Conservation (phyloP, 1,140 invertebrate species). For the Pachyrhynchus sulphureomaculatus region DNA sequence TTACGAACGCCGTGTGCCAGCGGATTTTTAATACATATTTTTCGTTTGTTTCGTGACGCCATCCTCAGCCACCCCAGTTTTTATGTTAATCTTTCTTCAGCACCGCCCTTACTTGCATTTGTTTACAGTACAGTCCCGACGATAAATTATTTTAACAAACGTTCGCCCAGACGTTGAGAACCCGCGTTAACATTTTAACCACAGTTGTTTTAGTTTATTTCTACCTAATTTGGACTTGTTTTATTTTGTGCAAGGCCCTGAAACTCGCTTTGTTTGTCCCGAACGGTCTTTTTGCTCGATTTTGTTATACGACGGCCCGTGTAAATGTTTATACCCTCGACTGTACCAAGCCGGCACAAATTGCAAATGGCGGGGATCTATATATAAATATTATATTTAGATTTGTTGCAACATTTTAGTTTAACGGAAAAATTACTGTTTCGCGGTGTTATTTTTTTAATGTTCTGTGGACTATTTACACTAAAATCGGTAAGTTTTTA, state of each 20-base stretch:
- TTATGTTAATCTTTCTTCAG: constrained; percentile 32
- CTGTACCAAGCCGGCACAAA: constrained; percentile 44
- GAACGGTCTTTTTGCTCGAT: constrained; percentile 25
- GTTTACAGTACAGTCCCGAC: constrained; percentile 34
- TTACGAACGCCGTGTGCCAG: constrained; percentile 7
- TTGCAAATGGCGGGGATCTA: constrained; percentile 46
- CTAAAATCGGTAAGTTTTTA: constrained; percentile 36
- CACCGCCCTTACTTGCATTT: constrained; percentile 32
- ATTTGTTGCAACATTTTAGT: constrained; percentile 42
- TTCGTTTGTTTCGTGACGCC: constrained; percentile 16
- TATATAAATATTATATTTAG: constrained; percentile 48
- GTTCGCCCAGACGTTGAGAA: constrained; percentile 8
- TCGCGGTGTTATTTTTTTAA: constrained; percentile 27
- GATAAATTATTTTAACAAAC: constrained; percentile 22
- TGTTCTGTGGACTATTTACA: constrained; percentile 8
- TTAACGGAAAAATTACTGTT: constrained; percentile 32
- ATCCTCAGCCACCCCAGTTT: constrained; percentile 27
- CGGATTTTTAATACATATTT: constrained; percentile 21
- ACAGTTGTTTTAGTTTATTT: constrained; percentile 14
- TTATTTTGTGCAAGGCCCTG: constrained; percentile 21
- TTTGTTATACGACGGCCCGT: constrained; percentile 20
- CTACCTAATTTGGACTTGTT: constrained; percentile 21
- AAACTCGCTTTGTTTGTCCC: constrained; percentile 28
- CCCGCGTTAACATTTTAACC: constrained; percentile 2
- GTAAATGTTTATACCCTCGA: constrained; percentile 29